phyloP scores from a whole-genome alignment of 2,113 vertebrate genomes.

The Sardina pilchardus region DNA sequence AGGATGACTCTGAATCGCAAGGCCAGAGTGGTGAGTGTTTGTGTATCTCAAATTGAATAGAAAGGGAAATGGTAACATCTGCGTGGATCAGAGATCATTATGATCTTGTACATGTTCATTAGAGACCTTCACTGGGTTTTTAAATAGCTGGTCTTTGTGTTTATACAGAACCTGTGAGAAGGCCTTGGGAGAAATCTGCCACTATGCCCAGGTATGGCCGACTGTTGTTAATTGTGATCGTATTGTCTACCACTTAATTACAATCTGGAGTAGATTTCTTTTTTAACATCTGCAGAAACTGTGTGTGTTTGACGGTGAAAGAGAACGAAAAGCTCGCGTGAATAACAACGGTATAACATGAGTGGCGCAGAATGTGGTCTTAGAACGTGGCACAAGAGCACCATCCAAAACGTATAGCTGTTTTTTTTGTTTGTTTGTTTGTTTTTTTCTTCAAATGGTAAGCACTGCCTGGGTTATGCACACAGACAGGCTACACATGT shows the following conservation, averaged over 20 bases:
- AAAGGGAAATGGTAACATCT: not conserved
- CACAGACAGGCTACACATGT: not conserved
- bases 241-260: not conserved
- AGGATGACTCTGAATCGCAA: slow-evolving; percentile 80
- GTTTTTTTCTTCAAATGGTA: not conserved
- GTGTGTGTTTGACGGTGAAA: slow-evolving; percentile 26
- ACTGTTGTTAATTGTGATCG: not conserved
- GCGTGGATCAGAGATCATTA: not conserved
- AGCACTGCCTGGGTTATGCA: not conserved
- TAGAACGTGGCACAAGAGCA: not conserved
- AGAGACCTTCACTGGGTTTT: not conserved
- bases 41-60: not conserved
- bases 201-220: slow-evolving; percentile 76
- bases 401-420: not conserved
- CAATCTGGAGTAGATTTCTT: not conserved
- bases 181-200: slow-evolving; percentile 85
- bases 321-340: not conserved
- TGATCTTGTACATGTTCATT: not conserved
- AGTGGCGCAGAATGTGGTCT: not conserved
- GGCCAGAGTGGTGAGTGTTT: slow-evolving; percentile 67
- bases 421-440: not conserved
- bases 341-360: not conserved
- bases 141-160: not conserved
- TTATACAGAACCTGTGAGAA: slow-evolving; percentile 74
- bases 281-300: not conserved